A percentile compares a stretch with the other conserved stretches of the same genome.
phyloP scores from a whole-genome alignment of 2,888 invertebrate genomes.

The Diloba caeruleocephala region DNA sequence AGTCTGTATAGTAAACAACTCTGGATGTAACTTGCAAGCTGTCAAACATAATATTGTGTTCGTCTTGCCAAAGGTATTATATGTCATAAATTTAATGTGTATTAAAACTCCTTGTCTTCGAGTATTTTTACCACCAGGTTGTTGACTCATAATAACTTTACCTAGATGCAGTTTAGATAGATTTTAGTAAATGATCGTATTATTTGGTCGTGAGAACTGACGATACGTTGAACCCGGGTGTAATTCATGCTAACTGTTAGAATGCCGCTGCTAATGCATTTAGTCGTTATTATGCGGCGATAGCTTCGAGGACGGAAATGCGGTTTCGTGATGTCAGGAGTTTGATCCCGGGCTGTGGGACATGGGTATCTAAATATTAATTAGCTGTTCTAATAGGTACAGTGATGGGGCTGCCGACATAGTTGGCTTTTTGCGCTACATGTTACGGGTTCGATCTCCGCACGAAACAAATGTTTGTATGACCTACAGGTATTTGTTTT shows the following conservation, averaged over 20 bases:
- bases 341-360: background rate
- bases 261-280: constrained; percentile 14
- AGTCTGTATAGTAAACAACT: too few species aligned
- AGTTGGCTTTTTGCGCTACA: too few species aligned
- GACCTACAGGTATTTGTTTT: too few species aligned
- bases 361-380: too few species aligned
- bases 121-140: background rate
- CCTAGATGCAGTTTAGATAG: constrained; percentile 18
- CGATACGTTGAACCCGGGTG: constrained; percentile 31
- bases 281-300: constrained; percentile 4
- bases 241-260: constrained; percentile 18
- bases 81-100: constrained; percentile 7
- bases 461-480: too few species aligned
- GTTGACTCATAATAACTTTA: constrained; percentile 16
- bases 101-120: background rate
- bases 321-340: background rate
- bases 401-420: too few species aligned
- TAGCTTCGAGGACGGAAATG: constrained; percentile 3
- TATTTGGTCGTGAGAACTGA: constrained; percentile 36
- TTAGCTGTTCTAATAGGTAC: background rate
- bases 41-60: too few species aligned
- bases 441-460: too few species aligned
- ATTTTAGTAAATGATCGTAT: constrained; percentile 26
- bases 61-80: too few species aligned
- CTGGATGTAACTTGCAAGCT: too few species aligned